A percentile compares a stretch with the other conserved stretches of the same genome.
These are phyloP conservation scores for Camelus bactrianus DNA, from an alignment of 2,113 vertebrate species.

Conservation along the genomic window DNA sequence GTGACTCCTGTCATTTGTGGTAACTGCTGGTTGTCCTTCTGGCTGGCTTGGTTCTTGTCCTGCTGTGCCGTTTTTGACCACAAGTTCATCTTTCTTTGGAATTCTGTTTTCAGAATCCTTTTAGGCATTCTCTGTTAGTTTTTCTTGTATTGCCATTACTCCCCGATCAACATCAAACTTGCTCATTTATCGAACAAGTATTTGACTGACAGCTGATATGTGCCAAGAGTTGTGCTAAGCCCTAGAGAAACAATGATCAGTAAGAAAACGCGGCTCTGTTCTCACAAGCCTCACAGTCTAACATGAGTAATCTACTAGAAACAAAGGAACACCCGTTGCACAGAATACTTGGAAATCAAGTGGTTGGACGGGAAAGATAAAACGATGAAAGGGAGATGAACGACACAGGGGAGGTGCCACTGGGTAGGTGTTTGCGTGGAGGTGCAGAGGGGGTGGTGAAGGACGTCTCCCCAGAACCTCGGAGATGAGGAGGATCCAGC, in stretches of 20 bases:
- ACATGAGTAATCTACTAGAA: background rate
- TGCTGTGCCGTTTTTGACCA: background rate
- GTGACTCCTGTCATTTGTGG: background rate
- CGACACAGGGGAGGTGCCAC: fast-evolving
- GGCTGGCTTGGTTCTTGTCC: background rate
- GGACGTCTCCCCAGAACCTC: fast-evolving
- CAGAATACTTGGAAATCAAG: background rate
- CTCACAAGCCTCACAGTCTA: background rate
- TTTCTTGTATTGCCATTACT: background rate
- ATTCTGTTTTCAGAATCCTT: background rate
- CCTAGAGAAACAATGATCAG: background rate
- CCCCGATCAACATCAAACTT: too few species aligned
- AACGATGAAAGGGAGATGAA: background rate
- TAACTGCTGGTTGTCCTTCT: background rate
- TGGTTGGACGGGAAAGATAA: background rate
- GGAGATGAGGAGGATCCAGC: background rate
- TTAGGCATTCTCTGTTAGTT: background rate
- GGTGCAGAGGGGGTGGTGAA: fast-evolving
- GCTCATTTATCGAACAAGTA: background rate
- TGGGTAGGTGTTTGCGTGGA: fast-evolving
- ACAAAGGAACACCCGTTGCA: background rate
- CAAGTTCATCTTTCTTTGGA: background rate
- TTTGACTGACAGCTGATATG: too few species aligned
- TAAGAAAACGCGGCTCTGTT: background rate
- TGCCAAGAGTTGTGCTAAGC: background rate